Evolutionary conservation across 2,888 invertebrate species (phyloP).

Genomic region (Ichneumon xanthorius): DNA sequence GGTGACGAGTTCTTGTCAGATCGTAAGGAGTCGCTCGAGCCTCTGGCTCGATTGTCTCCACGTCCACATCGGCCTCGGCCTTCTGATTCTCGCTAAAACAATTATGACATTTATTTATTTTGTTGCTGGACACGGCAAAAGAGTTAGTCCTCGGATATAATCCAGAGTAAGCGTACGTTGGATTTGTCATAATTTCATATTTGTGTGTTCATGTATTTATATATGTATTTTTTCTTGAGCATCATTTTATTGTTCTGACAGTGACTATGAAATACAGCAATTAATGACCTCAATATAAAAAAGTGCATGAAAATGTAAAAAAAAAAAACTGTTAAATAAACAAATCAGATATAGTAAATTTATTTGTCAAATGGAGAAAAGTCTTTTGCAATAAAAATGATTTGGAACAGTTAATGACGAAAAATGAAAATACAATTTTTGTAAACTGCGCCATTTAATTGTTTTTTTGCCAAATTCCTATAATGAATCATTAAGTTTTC

Average conservation of each 20-base stretch:
- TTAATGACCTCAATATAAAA: background rate
- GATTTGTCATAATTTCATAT: background rate
- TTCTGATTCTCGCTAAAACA: conserved; percentile 76
- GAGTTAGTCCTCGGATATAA: background rate
- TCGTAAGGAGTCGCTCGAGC: conserved; percentile 86
- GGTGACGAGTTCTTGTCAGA: conserved; percentile 86
- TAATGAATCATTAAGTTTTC: background rate
- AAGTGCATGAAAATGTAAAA: background rate
- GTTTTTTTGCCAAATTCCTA: background rate
- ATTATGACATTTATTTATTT: conserved; percentile 40
- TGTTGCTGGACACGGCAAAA: conserved; percentile 62
- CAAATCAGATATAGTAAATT: background rate
- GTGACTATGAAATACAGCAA: too few species aligned
- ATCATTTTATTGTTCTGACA: background rate
- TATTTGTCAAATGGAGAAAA: background rate
- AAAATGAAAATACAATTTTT: too few species aligned
- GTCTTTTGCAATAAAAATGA: too few species aligned
- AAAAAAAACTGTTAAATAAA: background rate
- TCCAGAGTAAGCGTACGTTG: background rate
- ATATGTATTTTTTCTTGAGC: background rate
- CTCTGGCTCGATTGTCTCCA: conserved; percentile 54
- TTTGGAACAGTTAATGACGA: too few species aligned
- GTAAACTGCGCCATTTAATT: too few species aligned
- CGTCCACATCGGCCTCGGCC: conserved; percentile 84
- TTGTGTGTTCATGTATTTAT: conserved; percentile 48